A percentile compares a stretch with the other conserved stretches of the same genome.
Conservation (phyloP, 2,797 vertebrate species). For the Sebastes hubbsi region DNA sequence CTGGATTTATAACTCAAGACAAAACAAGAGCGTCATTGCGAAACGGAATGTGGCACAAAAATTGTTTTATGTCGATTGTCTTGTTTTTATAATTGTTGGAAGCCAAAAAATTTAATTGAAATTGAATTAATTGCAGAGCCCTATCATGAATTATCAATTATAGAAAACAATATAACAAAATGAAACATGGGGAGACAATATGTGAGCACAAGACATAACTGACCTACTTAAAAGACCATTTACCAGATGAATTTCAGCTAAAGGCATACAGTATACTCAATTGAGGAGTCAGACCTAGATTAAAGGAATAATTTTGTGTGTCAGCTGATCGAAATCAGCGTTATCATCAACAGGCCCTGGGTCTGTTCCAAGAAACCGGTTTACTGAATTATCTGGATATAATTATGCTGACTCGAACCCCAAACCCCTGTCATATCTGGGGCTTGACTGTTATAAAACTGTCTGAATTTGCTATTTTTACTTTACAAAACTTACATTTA, state of each 20-base stretch:
- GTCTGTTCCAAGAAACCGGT: not conserved
- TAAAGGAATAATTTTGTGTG: not conserved
- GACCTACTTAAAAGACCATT: not conserved
- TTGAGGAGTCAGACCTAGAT: conserved; percentile 13
- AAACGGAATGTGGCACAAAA: too few relatives aligned
- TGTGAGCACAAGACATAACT: not conserved
- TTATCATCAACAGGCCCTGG: not conserved
- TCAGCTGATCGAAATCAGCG: conserved; percentile 1
- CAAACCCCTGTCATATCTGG: not conserved
- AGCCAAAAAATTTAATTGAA: too few relatives aligned
- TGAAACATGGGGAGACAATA: not conserved
- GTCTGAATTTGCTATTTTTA: not conserved
- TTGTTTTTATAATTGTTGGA: too few relatives aligned
- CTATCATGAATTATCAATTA: not conserved
- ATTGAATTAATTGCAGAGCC: too few relatives aligned
- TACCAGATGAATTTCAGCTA: not conserved
- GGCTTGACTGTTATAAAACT: not conserved
- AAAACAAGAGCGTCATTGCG: rapidly evolving
- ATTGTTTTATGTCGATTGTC: rapidly evolving
- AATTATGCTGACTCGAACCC: not conserved
- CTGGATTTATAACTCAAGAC: too few relatives aligned
- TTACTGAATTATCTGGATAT: conserved; percentile 1
- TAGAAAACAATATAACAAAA: not conserved
- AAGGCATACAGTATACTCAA: not conserved
- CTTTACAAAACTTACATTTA: not conserved